A percentile compares a stretch with the other conserved stretches of the same genome.
Conservation (phyloP, 2,888 invertebrate genomes). For the Tribolium freemani region DNA sequence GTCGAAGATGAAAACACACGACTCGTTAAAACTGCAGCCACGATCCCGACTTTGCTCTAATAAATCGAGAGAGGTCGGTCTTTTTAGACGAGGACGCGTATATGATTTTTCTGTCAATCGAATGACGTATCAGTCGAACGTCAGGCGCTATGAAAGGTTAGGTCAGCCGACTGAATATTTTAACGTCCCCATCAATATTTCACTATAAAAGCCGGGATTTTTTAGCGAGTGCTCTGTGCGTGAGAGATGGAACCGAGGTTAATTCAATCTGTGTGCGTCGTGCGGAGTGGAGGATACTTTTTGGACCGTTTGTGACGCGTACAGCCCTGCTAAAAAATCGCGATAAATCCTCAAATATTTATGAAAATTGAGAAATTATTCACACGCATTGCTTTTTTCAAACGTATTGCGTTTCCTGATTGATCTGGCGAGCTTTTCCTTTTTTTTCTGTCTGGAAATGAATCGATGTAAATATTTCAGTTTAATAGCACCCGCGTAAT, state of each 20-base stretch:
- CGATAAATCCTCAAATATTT: slow-evolving; percentile 62
- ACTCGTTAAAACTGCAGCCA: not conserved
- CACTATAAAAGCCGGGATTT: slow-evolving; percentile 58
- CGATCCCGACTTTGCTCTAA: too few species aligned
- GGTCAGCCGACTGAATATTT: slow-evolving; percentile 64
- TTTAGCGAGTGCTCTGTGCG: slow-evolving; percentile 54
- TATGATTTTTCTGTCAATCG: slow-evolving; percentile 40
- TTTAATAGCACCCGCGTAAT: slow-evolving; percentile 57
- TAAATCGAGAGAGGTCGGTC: not conserved
- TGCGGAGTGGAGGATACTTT: slow-evolving; percentile 55
- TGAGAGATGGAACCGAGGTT: slow-evolving; percentile 57
- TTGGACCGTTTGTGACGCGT: slow-evolving; percentile 59
- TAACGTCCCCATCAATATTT: slow-evolving; percentile 63
- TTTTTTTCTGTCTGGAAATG: slow-evolving; percentile 55
- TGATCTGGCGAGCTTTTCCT: slow-evolving; percentile 52
- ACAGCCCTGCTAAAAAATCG: slow-evolving; percentile 57
- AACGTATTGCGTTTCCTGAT: slow-evolving; percentile 57
- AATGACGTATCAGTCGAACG: slow-evolving; percentile 37
- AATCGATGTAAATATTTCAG: slow-evolving; percentile 60
- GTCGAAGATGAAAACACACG: not conserved
- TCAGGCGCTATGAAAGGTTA: slow-evolving; percentile 54
- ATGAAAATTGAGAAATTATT: slow-evolving; percentile 57
- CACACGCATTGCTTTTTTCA: slow-evolving; percentile 56
- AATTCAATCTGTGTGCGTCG: slow-evolving; percentile 62
- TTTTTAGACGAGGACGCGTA: slow-evolving; percentile 11